These are phyloP conservation scores for Poeciliopsis retropinna DNA, from an alignment of 2,113 vertebrate species.

Conservation along the genomic window DNA sequence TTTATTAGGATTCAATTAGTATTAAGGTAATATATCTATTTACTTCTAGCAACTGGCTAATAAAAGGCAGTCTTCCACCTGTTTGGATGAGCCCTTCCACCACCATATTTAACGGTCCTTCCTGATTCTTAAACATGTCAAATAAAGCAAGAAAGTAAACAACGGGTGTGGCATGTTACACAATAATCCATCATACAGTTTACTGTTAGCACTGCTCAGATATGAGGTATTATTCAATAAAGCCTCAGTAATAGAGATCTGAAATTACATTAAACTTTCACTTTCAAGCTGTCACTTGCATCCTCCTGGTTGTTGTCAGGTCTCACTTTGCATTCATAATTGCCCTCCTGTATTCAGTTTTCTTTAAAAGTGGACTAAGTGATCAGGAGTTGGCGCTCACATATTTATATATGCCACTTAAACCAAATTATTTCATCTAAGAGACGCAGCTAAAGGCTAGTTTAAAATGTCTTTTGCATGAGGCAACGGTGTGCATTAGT, in stretches of 20 bases:
- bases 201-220: conserved; percentile 49
- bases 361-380: conserved; percentile 60
- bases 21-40: fast-evolving
- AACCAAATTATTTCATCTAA: conserved; percentile 73
- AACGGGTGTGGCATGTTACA: neutral
- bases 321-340: conserved; percentile 77
- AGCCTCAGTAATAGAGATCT: conserved; percentile 67
- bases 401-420: conserved; percentile 80
- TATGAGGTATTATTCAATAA: conserved; percentile 66
- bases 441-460: conserved; percentile 76
- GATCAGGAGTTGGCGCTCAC: conserved; percentile 59
- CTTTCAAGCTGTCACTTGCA: conserved; percentile 70
- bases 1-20: neutral
- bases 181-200: neutral
- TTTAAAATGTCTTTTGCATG: conserved; percentile 80
- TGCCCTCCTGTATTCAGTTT: conserved; percentile 56
- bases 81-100: neutral
- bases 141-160: conserved; percentile 29
- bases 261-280: conserved; percentile 55
- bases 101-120: neutral
- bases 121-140: conserved; percentile 7
- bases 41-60: neutral
- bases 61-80: neutral
- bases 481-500: conserved; percentile 63
- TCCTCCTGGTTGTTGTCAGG: conserved; percentile 65